phyloP scores from a whole-genome alignment of 2,888 invertebrate genomes.

The Unio delphinus region DNA sequence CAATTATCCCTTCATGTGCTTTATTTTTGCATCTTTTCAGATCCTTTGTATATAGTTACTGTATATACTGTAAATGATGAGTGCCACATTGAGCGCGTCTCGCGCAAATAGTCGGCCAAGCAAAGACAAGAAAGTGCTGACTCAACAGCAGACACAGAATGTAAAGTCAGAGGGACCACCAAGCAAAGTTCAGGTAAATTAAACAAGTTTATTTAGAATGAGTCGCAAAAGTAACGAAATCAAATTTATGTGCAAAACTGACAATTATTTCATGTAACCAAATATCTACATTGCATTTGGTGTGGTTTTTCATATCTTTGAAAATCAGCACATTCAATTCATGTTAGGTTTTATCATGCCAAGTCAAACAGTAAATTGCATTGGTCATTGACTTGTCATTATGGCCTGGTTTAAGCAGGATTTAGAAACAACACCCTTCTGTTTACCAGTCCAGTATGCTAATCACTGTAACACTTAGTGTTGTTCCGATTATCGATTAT shows the following conservation, averaged over 20 bases:
- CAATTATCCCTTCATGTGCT: not conserved
- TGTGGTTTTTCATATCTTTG: not conserved
- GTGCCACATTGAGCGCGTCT: conserved; percentile 64
- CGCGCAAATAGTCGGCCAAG: conserved; percentile 59
- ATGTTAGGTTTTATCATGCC: too few species aligned
- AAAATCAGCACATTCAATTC: too few species aligned
- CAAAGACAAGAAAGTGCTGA: conserved; percentile 54
- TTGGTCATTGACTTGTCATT: too few species aligned
- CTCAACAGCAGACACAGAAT: conserved; percentile 48
- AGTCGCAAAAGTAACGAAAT: not conserved
- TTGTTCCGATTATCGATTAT: too few species aligned
- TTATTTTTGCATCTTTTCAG: conserved; percentile 16
- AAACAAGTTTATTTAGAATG: conserved; percentile 1
- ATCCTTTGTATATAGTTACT: conserved; percentile 56
- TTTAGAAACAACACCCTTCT: too few species aligned
- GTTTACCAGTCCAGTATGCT: too few species aligned
- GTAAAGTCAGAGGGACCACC: conserved; percentile 54
- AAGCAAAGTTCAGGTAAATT: conserved; percentile 44
- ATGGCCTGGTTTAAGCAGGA: too few species aligned
- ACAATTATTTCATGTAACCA: not conserved
- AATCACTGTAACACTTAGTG: too few species aligned
- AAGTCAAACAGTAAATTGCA: too few species aligned
- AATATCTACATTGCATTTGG: not conserved
- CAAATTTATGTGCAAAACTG: not conserved
- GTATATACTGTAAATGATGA: conserved; percentile 69